Conservation (phyloP, 2,888 invertebrate species). For the Ganaspis brasiliensis region DNA sequence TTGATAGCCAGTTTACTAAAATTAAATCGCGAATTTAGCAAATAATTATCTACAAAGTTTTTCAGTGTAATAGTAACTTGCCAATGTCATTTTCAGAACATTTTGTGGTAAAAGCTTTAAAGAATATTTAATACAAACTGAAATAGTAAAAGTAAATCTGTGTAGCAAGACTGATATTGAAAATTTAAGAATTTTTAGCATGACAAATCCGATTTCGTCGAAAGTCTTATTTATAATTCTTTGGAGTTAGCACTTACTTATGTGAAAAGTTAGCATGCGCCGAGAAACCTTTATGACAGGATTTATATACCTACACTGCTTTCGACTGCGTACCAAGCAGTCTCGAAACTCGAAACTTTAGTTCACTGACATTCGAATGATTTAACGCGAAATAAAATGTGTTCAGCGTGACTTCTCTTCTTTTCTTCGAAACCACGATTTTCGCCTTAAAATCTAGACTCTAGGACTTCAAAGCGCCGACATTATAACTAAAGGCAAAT, state of each 20-base stretch:
- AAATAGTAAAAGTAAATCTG: too few species aligned
- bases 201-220: constrained; percentile 2
- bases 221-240: neutral
- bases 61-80: too few species aligned
- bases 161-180: too few species aligned
- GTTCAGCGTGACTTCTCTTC: neutral
- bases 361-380: constrained; percentile 41
- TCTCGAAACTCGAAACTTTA: constrained; percentile 34
- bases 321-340: constrained; percentile 29
- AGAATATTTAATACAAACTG: too few species aligned
- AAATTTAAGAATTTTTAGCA: neutral
- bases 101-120: too few species aligned
- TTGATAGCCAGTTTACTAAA: too few species aligned
- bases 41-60: too few species aligned
- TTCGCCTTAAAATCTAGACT: too few species aligned
- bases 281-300: constrained; percentile 32
- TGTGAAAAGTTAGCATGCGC: neutral
- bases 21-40: too few species aligned
- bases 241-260: constrained; percentile 2
- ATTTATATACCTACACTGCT: constrained; percentile 23
- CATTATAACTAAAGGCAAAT: too few species aligned
- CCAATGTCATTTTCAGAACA: too few species aligned
- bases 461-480: too few species aligned
- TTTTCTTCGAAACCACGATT: neutral
- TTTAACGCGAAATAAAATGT: constrained; percentile 28